Conservation (phyloP, 2,113 vertebrate species). For the Mesembrinibis cayennensis region DNA sequence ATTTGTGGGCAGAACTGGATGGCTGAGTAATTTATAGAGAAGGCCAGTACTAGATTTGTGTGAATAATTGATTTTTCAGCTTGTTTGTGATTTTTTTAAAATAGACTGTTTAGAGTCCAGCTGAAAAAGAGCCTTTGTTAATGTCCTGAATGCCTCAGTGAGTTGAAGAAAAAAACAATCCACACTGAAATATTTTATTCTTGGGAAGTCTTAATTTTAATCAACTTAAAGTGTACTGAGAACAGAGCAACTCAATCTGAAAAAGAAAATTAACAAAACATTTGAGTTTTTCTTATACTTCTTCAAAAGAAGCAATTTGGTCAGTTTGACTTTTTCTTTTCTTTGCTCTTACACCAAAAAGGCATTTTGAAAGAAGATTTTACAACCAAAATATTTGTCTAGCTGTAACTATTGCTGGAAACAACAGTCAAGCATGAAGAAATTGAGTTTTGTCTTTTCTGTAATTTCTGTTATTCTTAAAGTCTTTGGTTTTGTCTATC, state of each 20-base stretch:
- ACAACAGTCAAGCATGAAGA: background rate
- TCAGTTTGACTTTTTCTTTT: background rate
- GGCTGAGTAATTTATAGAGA: slow-evolving; percentile 45
- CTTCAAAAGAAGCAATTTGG: slow-evolving; percentile 33
- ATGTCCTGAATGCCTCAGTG: slow-evolving; percentile 30
- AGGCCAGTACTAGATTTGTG: slow-evolving; percentile 62
- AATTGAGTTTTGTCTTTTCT: slow-evolving; percentile 20
- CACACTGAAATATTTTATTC: slow-evolving; percentile 41
- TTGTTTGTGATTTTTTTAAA: slow-evolving; percentile 55
- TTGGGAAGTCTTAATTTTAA: slow-evolving; percentile 45
- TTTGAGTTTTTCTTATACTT: background rate
- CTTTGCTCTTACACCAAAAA: slow-evolving; percentile 26
- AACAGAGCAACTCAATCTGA: background rate
- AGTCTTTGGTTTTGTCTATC: background rate
- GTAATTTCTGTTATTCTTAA: slow-evolving; percentile 19
- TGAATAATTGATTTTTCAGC: slow-evolving; percentile 71
- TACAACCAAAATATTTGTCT: slow-evolving; percentile 50
- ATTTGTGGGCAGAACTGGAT: slow-evolving; percentile 19
- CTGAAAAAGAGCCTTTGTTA: slow-evolving; percentile 55
- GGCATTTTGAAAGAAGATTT: slow-evolving; percentile 2
- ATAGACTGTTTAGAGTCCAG: slow-evolving; percentile 36
- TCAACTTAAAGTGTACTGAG: slow-evolving; percentile 22
- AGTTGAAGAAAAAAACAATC: background rate
- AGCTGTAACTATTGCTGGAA: slow-evolving; percentile 8
- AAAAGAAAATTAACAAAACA: slow-evolving; percentile 39